Evolutionary conservation across 2,113 vertebrate genomes (phyloP).

Genomic region (Plectropomus leopardus): DNA sequence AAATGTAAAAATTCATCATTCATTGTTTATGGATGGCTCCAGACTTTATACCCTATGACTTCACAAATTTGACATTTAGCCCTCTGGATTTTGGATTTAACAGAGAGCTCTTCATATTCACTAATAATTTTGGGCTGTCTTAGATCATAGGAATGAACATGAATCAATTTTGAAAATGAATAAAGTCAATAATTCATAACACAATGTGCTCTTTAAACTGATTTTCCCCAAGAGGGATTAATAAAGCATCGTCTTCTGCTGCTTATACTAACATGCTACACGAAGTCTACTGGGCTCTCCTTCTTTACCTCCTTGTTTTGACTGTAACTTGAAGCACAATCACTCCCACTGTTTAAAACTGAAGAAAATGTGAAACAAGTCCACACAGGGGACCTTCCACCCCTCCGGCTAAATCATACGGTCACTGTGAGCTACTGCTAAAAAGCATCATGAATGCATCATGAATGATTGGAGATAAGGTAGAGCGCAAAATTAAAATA

Average conservation of each 20-base stretch:
- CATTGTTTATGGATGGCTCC: too few species aligned
- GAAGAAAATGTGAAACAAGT: constrained; percentile 13
- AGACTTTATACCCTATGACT: too few species aligned
- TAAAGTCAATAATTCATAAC: constrained; percentile 11
- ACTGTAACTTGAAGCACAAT: background rate
- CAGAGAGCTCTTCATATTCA: too few species aligned
- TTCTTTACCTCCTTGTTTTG: constrained; percentile 26
- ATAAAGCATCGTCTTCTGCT: too few species aligned
- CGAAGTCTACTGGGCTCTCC: background rate
- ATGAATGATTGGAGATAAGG: background rate
- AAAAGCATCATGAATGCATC: too few species aligned
- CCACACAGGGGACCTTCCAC: constrained; percentile 8
- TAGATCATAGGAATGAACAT: too few species aligned
- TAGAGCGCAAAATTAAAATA: constrained; percentile 12
- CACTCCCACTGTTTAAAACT: constrained; percentile 28
- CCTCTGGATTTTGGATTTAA: too few species aligned
- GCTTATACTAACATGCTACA: background rate
- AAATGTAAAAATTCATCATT: too few species aligned
- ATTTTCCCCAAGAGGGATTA: too few species aligned
- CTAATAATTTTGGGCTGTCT: too few species aligned
- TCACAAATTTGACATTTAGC: too few species aligned
- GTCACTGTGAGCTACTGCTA: background rate
- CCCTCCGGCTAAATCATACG: background rate
- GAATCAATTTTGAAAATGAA: too few species aligned
- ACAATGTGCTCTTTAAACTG: background rate